Evolutionary conservation across 2,797 vertebrate species (phyloP).

Genomic region (Channa striata): DNA sequence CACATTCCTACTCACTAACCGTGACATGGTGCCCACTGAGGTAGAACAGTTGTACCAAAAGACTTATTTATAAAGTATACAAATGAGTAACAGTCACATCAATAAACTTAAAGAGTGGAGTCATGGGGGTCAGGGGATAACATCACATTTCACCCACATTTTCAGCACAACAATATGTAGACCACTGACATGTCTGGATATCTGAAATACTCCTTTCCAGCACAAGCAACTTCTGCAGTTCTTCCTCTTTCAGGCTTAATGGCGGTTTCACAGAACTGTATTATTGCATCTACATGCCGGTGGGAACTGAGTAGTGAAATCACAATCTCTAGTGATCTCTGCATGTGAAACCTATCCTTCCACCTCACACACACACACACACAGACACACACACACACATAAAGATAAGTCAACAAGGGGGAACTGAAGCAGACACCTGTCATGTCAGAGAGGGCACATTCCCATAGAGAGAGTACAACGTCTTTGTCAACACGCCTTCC

Average conservation of each 20-base stretch:
- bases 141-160: constrained; percentile 80
- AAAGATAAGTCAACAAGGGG: constrained; percentile 60
- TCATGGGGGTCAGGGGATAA: constrained; percentile 54
- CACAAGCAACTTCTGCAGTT: constrained; percentile 43
- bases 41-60: constrained; percentile 89
- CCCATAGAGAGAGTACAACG: constrained; percentile 63
- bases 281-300: constrained; percentile 67
- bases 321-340: constrained; percentile 50
- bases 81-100: constrained; percentile 88
- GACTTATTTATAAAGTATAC: constrained; percentile 81
- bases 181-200: constrained; percentile 74
- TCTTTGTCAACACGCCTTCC: constrained; percentile 62
- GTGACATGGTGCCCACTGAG: constrained; percentile 84
- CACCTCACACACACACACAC: constrained; percentile 56
- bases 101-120: constrained; percentile 80
- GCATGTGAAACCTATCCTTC: constrained; percentile 58
- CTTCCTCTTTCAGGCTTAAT: constrained; percentile 77
- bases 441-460: constrained; percentile 66
- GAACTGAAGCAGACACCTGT: constrained; percentile 71
- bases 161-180: constrained; percentile 79
- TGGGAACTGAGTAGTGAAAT: constrained; percentile 58
- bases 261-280: constrained; percentile 72
- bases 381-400: constrained; percentile 43
- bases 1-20: constrained; percentile 77
- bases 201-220: constrained; percentile 73